A percentile compares a stretch with the other conserved stretches of the same genome.
These are phyloP conservation scores for Hyposoter didymator DNA, from an alignment of 2,888 invertebrate species.

Conservation along the genomic window DNA sequence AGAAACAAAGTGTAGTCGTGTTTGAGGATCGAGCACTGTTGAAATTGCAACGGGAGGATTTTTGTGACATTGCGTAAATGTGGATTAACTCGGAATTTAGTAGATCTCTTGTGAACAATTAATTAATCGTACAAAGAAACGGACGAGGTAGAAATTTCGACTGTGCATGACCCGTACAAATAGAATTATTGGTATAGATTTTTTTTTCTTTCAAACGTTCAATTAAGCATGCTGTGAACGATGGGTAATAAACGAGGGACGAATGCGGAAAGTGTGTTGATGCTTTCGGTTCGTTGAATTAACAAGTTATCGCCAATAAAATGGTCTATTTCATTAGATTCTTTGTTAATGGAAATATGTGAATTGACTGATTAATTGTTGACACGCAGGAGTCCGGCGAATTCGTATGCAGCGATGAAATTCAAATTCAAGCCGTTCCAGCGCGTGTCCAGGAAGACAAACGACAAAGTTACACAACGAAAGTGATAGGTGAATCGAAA, in stretches of 20 bases:
- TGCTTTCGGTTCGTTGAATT: background rate
- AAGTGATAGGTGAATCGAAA: constrained; percentile 32
- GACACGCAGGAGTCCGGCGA: background rate
- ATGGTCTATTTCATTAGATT: background rate
- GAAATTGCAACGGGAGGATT: background rate
- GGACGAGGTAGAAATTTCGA: background rate
- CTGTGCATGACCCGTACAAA: background rate
- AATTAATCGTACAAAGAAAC: background rate
- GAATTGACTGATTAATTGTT: constrained; percentile 2
- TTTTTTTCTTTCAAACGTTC: background rate
- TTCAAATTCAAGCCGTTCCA: background rate
- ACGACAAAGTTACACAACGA: background rate
- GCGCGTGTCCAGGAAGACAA: background rate
- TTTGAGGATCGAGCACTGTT: background rate
- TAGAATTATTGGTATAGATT: background rate
- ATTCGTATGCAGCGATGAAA: background rate
- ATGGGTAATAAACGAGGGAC: background rate
- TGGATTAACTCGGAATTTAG: background rate
- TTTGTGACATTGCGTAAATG: background rate
- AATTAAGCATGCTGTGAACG: background rate
- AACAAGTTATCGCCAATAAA: background rate
- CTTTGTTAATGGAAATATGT: background rate
- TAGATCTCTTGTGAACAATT: background rate
- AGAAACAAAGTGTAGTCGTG: background rate
- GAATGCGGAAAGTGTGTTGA: background rate